Conservation (phyloP, 2,888 invertebrate species). For the Trichogramma dendrolimi region DNA sequence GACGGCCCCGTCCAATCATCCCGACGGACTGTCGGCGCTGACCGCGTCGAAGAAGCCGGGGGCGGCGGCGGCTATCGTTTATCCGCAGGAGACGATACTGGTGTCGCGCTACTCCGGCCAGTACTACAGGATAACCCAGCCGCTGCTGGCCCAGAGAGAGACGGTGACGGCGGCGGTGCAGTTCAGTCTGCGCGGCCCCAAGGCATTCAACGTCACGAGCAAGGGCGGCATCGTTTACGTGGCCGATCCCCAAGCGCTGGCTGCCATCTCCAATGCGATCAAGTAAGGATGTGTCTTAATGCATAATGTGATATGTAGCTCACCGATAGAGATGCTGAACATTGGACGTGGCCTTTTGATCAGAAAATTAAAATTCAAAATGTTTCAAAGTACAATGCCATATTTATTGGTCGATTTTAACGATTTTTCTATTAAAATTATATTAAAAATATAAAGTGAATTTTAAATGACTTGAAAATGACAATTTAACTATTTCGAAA, state of each 20-base stretch:
- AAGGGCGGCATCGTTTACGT: slow-evolving; percentile 60
- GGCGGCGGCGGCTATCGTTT: slow-evolving; percentile 36
- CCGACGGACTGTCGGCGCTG: too few relatives aligned
- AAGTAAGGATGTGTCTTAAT: slow-evolving; percentile 39
- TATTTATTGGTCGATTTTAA: too few relatives aligned
- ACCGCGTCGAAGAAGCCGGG: background rate
- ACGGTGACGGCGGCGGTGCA: slow-evolving; percentile 30
- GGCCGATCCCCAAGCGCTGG: slow-evolving; percentile 51
- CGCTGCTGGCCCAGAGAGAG: slow-evolving; percentile 31
- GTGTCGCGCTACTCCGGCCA: slow-evolving; percentile 37
- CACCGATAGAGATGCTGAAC: too few relatives aligned
- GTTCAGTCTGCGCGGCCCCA: slow-evolving; percentile 38
- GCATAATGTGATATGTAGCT: background rate
- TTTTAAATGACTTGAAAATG: too few relatives aligned
- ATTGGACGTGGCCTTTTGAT: too few relatives aligned
- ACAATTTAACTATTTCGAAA: too few relatives aligned
- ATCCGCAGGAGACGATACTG: slow-evolving; percentile 33
- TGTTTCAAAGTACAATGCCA: too few relatives aligned
- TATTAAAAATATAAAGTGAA: too few relatives aligned
- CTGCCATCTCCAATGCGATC: slow-evolving; percentile 50
- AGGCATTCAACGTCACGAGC: slow-evolving; percentile 56
- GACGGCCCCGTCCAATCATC: slow-evolving; percentile 29
- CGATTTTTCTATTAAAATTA: too few relatives aligned
- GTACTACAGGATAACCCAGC: slow-evolving; percentile 42
- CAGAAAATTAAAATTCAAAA: too few relatives aligned